Percentiles rank a stretch among this genome's conserved stretches.
Evolutionary conservation across 2,797 vertebrate species (phyloP).

Genomic region (Tragopan temminckii): DNA sequence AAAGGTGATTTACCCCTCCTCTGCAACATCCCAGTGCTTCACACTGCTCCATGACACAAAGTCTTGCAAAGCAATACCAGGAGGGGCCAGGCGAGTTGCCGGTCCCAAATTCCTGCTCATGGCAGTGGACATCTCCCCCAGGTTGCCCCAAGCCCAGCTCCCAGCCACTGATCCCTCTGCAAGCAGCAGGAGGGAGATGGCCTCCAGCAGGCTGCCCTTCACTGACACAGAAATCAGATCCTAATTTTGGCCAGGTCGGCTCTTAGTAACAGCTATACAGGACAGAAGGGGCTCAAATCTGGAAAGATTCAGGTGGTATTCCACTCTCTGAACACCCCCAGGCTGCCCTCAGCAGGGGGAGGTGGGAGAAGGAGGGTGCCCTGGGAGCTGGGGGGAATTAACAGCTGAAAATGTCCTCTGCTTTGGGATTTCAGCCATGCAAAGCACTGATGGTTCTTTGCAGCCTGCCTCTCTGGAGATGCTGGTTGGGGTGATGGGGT

Average conservation of each 20-base stretch:
- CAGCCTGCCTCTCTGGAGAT: background rate
- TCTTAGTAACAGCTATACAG: background rate
- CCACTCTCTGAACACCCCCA: no score
- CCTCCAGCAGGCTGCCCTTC: no score
- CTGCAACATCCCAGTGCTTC: background rate
- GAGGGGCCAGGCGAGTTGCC: background rate
- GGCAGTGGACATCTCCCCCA: background rate
- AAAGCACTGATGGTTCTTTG: background rate
- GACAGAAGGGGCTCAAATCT: background rate
- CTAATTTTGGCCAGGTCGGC: background rate
- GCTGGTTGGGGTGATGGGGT: background rate
- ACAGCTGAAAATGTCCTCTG: background rate
- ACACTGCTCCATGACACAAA: background rate
- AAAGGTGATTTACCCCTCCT: constrained; percentile 5
- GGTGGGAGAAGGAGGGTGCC: background rate
- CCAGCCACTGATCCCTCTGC: background rate
- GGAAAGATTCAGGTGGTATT: background rate
- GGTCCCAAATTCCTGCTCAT: background rate
- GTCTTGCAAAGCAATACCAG: background rate
- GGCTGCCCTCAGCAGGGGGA: no score
- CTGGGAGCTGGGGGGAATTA: background rate
- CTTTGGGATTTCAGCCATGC: background rate
- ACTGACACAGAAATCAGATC: background rate
- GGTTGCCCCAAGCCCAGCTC: background rate
- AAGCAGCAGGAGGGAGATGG: background rate